Conservation (phyloP, 2,888 invertebrate genomes). For the Sympetrum striolatum region DNA sequence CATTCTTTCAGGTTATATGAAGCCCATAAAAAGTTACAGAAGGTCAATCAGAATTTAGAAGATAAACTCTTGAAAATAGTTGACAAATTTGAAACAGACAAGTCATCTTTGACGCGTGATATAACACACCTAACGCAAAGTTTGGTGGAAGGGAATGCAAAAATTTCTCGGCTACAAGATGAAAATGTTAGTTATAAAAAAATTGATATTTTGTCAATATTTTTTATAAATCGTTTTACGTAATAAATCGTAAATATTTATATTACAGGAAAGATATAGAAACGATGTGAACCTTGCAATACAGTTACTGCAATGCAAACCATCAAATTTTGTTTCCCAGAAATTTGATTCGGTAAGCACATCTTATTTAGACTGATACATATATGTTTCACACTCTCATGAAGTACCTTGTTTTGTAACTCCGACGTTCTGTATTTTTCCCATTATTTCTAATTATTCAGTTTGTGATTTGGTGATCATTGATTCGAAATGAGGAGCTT, state of each 20-base stretch:
- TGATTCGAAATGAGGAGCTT: no score
- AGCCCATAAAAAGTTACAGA: conserved; percentile 91
- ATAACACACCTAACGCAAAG: conserved; percentile 83
- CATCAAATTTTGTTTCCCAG: conserved; percentile 91
- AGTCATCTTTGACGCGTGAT: conserved; percentile 84
- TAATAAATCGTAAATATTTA: conserved; percentile 26
- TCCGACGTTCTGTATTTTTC: background rate
- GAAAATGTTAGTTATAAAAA: conserved; percentile 74
- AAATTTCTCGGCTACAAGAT: conserved; percentile 80
- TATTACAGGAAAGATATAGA: conserved; percentile 87
- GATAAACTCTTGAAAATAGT: conserved; percentile 92
- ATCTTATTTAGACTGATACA: no score
- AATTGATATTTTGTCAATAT: no score
- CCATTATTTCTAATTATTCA: background rate
- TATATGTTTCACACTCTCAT: no score
- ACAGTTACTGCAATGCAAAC: conserved; percentile 92
- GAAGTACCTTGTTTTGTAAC: background rate
- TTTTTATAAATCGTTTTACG: no score
- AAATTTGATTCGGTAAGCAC: conserved; percentile 84
- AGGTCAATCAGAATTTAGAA: conserved; percentile 92
- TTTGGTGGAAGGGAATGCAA: conserved; percentile 84
- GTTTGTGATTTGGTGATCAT: background rate
- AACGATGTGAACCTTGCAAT: conserved; percentile 93
- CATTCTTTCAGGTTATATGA: conserved; percentile 76
- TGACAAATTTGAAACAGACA: conserved; percentile 90